phyloP scores from a whole-genome alignment of 92 coral and sea anemone species.

The Anthopleura xanthogrammica region DNA sequence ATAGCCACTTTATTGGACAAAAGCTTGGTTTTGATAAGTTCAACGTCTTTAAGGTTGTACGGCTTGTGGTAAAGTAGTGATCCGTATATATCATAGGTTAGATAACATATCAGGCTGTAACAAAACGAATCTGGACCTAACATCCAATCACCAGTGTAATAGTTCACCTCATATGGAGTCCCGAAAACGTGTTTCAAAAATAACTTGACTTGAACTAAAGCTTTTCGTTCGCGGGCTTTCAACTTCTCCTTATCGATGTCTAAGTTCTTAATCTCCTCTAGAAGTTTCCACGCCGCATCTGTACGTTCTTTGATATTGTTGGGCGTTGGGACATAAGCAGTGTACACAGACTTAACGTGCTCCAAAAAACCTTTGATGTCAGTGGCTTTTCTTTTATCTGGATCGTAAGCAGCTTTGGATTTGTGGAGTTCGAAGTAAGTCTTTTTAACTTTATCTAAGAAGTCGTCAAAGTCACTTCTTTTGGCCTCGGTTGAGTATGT shows the following conservation, averaged over 20 bases:
- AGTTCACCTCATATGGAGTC: slow-evolving; percentile 77
- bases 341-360: slow-evolving; percentile 42
- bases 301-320: slow-evolving; percentile 61
- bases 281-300: slow-evolving; percentile 66
- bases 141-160: slow-evolving; percentile 96
- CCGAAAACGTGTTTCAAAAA: slow-evolving; percentile 82
- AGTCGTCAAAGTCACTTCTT: slow-evolving; percentile 57
- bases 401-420: slow-evolving; percentile 37
- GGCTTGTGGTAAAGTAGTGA: slow-evolving; percentile 60
- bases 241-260: slow-evolving; percentile 39
- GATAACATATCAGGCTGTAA: slow-evolving; percentile 66
- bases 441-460: slow-evolving; percentile 57
- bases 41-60: slow-evolving; percentile 44
- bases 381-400: slow-evolving; percentile 29
- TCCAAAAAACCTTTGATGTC: slow-evolving; percentile 5
- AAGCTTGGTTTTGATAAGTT: slow-evolving; percentile 48
- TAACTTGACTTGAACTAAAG: slow-evolving; percentile 69
- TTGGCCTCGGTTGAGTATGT: slow-evolving; percentile 61
- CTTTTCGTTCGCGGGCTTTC: slow-evolving; percentile 79
- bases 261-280: slow-evolving; percentile 44
- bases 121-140: slow-evolving; percentile 92
- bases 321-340: slow-evolving; percentile 78
- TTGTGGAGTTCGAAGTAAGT: slow-evolving; percentile 73
- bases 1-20: slow-evolving; percentile 68
- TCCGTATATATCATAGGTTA: slow-evolving; percentile 46